Percentiles rank a stretch among this genome's conserved stretches.
These are phyloP conservation scores for Pedionomus torquatus DNA, from an alignment of 2,113 vertebrate species.

Conservation along the genomic window DNA sequence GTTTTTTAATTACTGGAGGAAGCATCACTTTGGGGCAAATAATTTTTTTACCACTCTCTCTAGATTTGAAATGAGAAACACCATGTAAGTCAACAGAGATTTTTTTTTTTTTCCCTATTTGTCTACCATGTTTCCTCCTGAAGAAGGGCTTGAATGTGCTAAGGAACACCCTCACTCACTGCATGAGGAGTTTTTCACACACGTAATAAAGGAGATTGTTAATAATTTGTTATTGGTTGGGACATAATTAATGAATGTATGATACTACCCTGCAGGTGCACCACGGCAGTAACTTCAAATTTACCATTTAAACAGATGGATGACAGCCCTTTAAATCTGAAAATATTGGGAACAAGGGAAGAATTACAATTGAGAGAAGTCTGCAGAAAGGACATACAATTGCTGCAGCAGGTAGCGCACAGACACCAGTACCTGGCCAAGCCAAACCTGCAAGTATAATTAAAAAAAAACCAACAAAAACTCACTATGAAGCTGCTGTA, in stretches of 20 bases:
- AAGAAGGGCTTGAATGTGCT: neutral
- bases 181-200: neutral
- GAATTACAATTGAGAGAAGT: neutral
- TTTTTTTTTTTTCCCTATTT: neutral
- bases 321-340: neutral
- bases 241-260: neutral
- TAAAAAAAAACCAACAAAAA: neutral
- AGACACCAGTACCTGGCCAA: neutral
- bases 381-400: neutral
- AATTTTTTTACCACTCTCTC: neutral
- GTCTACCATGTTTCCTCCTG: neutral
- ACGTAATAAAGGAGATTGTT: neutral
- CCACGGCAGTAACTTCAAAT: neutral
- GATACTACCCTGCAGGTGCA: neutral
- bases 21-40: neutral
- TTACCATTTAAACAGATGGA: neutral
- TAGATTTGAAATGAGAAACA: neutral
- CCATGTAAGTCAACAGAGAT: neutral
- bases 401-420: neutral
- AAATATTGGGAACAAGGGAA: neutral
- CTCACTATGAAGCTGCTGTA: neutral
- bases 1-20: neutral
- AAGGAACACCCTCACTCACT: neutral
- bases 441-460: neutral
- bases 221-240: neutral